Conservation (phyloP, 1,140 invertebrate species). For the Zaprionus vittiger region DNA sequence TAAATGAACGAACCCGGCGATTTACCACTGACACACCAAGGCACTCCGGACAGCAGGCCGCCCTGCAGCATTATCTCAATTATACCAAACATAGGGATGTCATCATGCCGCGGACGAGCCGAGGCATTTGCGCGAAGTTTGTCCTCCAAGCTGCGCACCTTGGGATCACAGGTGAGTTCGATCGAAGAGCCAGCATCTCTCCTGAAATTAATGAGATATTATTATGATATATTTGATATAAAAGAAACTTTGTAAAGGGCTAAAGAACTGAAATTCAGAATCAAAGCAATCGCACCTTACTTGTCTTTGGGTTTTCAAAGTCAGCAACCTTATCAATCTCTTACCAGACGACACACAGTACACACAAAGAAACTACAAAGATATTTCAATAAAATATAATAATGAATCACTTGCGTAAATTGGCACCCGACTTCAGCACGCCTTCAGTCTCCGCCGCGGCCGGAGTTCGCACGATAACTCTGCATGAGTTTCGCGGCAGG, state of each 20-base stretch:
- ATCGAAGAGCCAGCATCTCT: too few species aligned
- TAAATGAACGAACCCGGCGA: slow-evolving; percentile 84
- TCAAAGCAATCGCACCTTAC: background rate
- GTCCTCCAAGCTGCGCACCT: slow-evolving; percentile 89
- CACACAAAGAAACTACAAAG: background rate
- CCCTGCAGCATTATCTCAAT: slow-evolving; percentile 82
- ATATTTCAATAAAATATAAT: background rate
- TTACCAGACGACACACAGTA: background rate
- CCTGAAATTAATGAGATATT: too few species aligned
- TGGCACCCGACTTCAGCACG: slow-evolving; percentile 92
- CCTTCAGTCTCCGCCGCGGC: slow-evolving; percentile 95
- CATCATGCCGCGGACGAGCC: slow-evolving; percentile 90
- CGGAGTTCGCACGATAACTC: slow-evolving; percentile 93
- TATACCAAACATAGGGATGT: slow-evolving; percentile 86
- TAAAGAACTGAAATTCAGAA: background rate
- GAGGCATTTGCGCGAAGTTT: slow-evolving; percentile 91
- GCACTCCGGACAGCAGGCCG: slow-evolving; percentile 74
- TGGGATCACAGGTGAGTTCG: slow-evolving; percentile 85
- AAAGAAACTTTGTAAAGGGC: background rate
- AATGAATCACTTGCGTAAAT: slow-evolving; percentile 38
- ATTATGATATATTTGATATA: too few species aligned
- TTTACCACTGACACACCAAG: slow-evolving; percentile 73
- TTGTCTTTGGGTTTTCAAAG: background rate
- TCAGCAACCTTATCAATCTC: background rate
- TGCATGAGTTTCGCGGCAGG: slow-evolving; percentile 96